Evolutionary conservation across 2,113 vertebrate species (phyloP).

Genomic region (Oryzias melastigma): DNA sequence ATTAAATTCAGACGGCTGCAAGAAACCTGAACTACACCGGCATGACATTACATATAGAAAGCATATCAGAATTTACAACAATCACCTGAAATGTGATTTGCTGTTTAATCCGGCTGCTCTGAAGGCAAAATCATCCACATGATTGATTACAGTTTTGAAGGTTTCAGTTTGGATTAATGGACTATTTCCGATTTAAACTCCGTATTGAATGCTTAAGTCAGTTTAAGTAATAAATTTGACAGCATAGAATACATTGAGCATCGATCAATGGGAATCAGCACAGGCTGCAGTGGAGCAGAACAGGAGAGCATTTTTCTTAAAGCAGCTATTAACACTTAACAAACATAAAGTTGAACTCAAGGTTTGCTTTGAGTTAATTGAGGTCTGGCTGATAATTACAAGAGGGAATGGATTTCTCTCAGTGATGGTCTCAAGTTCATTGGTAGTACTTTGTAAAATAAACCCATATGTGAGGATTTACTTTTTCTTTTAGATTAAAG

Average conservation of each 20-base stretch:
- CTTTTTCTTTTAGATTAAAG: conserved; percentile 47
- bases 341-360: conserved; percentile 41
- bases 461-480: conserved; percentile 36
- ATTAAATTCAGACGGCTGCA: conserved; percentile 55
- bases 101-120: conserved; percentile 17
- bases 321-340: conserved; percentile 43
- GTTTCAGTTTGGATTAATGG: conserved; percentile 29
- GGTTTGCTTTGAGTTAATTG: conserved; percentile 60
- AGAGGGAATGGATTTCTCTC: conserved; percentile 46
- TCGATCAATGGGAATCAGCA: conserved; percentile 17
- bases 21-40: conserved; percentile 32
- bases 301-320: conserved; percentile 29
- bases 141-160: conserved; percentile 32
- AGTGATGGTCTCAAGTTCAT: conserved; percentile 42
- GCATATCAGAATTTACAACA: conserved; percentile 50
- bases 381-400: conserved; percentile 59
- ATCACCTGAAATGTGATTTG: conserved; percentile 40
- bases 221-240: conserved; percentile 23
- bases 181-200: conserved; percentile 31
- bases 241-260: conserved; percentile 17
- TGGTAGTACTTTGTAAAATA: conserved; percentile 49
- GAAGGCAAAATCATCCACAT: conserved; percentile 20
- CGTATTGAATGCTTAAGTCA: conserved; percentile 14
- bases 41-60: conserved; percentile 33
- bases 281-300: conserved; percentile 3